phyloP scores from a whole-genome alignment of 2,113 vertebrate genomes.

The Murina feae region DNA sequence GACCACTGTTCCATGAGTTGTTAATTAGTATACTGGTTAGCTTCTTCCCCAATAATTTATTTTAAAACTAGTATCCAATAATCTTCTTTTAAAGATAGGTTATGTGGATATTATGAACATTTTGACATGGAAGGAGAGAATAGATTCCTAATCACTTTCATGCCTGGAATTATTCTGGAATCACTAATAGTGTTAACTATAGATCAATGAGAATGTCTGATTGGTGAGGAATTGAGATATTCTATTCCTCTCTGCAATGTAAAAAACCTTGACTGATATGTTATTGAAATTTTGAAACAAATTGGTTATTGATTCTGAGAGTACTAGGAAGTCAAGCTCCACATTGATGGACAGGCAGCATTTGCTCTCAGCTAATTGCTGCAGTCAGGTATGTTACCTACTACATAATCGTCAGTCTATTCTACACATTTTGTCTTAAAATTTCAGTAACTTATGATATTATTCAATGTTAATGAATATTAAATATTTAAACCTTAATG shows the following conservation, averaged over 20 bases:
- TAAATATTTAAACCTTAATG: neutral
- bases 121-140: neutral
- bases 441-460: neutral
- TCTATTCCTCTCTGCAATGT: neutral
- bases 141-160: neutral
- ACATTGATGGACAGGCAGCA: neutral
- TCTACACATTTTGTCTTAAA: neutral
- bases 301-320: neutral
- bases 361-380: neutral
- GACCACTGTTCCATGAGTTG: neutral
- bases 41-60: neutral
- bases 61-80: neutral
- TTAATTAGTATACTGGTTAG: neutral
- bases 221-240: neutral
- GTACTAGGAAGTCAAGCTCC: neutral
- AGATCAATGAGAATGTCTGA: neutral
- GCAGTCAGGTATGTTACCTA: neutral
- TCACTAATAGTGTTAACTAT: neutral
- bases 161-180: neutral
- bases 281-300: constrained; percentile 36
- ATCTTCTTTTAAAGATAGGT: neutral
- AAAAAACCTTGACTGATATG: neutral
- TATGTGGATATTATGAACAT: neutral
- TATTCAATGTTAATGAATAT: neutral
- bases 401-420: neutral